phyloP scores from a whole-genome alignment of 2,113 vertebrate species.

The Notechis scutatus region DNA sequence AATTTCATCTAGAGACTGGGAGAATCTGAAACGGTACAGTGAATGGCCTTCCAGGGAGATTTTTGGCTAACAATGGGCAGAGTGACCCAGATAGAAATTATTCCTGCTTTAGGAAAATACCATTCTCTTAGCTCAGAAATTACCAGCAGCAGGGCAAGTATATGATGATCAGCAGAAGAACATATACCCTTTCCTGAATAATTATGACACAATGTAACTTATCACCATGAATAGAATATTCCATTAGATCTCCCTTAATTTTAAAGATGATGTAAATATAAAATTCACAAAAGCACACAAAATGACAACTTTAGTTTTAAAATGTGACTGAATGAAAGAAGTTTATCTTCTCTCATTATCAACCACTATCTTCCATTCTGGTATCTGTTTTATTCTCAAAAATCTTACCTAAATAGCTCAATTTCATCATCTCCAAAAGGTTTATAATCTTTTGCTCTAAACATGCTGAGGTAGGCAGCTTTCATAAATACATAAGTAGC shows the following conservation, averaged over 20 bases:
- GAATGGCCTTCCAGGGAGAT: not conserved
- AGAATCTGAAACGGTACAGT: not conserved
- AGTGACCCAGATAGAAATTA: not conserved
- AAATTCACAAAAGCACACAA: not conserved
- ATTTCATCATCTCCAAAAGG: constrained; percentile 86
- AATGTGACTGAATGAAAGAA: not conserved
- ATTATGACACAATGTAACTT: not conserved
- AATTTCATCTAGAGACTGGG: not conserved
- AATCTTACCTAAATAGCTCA: constrained; percentile 86
- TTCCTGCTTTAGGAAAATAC: not conserved
- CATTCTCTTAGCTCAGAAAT: not conserved
- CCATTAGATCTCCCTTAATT: not conserved
- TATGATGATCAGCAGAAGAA: not conserved
- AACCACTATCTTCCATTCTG: not conserved
- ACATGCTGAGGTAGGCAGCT: constrained; percentile 96
- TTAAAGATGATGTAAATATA: not conserved
- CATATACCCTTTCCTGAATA: not conserved
- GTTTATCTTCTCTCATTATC: not conserved
- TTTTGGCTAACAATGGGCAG: not conserved
- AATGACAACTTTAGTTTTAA: not conserved
- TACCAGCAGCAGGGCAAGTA: not conserved
- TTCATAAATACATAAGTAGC: constrained; percentile 98
- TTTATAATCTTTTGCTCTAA: constrained; percentile 83
- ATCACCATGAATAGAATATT: not conserved
- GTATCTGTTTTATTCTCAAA: not conserved